phyloP scores from a whole-genome alignment of 1,140 invertebrate genomes.

The Pseudomyrmex cubaensis region DNA sequence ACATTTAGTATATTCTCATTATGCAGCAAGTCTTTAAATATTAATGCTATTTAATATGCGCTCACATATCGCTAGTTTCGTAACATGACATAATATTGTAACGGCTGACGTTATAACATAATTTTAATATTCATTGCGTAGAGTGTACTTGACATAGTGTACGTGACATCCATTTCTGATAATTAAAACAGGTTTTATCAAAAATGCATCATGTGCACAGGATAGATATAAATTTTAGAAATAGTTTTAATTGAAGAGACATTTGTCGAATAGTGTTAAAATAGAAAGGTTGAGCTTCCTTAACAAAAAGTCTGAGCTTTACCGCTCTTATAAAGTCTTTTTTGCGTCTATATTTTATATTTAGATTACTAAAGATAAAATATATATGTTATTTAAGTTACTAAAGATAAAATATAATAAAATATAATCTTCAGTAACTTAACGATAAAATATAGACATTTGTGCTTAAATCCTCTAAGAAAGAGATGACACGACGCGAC shows the following conservation, averaged over 20 bases:
- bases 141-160: slow-evolving; percentile 31
- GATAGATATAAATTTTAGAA: too few relatives aligned
- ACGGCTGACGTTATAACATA: slow-evolving; percentile 15
- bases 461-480: slow-evolving; percentile 1
- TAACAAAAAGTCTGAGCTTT: too few relatives aligned
- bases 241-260: not conserved
- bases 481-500: not conserved
- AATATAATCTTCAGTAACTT: not conserved
- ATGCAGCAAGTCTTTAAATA: slow-evolving; percentile 21
- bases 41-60: slow-evolving; percentile 34
- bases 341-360: too few relatives aligned
- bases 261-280: not conserved
- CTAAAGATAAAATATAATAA: not conserved
- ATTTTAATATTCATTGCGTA: slow-evolving; percentile 47
- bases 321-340: too few relatives aligned
- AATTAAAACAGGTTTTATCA: slow-evolving; percentile 4
- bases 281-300: too few relatives aligned
- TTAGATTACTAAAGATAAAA: too few relatives aligned
- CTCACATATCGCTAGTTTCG: slow-evolving; percentile 18
- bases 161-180: slow-evolving; percentile 35
- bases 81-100: slow-evolving; percentile 53
- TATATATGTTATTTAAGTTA: too few relatives aligned
- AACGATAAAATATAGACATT: slow-evolving; percentile 38
- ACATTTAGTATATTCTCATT: slow-evolving; percentile 5
- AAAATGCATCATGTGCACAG: not conserved